These are phyloP conservation scores for Pissodes strobi DNA, from an alignment of 1,140 invertebrate species.

Conservation along the genomic window DNA sequence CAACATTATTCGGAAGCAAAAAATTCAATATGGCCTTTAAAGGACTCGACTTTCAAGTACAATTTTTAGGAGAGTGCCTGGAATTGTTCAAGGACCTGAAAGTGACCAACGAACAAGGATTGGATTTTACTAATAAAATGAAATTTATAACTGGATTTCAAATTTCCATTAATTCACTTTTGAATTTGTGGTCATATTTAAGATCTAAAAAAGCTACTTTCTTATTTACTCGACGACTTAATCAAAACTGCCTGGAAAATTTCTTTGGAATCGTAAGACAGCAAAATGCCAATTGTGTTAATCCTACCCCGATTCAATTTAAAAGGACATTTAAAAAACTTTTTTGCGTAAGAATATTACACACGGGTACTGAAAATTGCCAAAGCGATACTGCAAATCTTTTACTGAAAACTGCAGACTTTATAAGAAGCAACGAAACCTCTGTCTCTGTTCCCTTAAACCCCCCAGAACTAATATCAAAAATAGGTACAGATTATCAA, in stretches of 20 bases:
- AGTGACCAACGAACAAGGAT: neutral
- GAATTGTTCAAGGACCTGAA: too few relatives aligned
- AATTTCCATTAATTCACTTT: neutral
- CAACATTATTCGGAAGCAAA: neutral
- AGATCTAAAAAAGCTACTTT: too few relatives aligned
- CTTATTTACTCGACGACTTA: slow-evolving; percentile 10
- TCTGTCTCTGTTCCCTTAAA: too few relatives aligned
- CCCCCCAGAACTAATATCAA: too few relatives aligned
- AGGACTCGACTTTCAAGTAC: neutral
- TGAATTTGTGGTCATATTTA: too few relatives aligned
- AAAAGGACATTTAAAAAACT: slow-evolving; percentile 20
- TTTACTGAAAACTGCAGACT: too few relatives aligned
- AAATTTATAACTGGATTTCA: neutral
- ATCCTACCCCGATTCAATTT: slow-evolving; percentile 24
- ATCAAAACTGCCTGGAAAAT: slow-evolving; percentile 22
- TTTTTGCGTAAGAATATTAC: neutral
- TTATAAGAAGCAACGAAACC: too few relatives aligned
- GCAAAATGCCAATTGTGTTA: slow-evolving; percentile 15
- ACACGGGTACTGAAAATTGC: too few relatives aligned
- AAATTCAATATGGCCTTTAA: slow-evolving; percentile 3
- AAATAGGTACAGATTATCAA: too few relatives aligned
- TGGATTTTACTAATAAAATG: too few relatives aligned
- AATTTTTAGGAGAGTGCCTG: neutral
- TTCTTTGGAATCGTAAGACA: slow-evolving; percentile 17
- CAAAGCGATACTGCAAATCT: too few relatives aligned